Conservation (phyloP, 2,113 vertebrate species). For the Hippocampus zosterae region DNA sequence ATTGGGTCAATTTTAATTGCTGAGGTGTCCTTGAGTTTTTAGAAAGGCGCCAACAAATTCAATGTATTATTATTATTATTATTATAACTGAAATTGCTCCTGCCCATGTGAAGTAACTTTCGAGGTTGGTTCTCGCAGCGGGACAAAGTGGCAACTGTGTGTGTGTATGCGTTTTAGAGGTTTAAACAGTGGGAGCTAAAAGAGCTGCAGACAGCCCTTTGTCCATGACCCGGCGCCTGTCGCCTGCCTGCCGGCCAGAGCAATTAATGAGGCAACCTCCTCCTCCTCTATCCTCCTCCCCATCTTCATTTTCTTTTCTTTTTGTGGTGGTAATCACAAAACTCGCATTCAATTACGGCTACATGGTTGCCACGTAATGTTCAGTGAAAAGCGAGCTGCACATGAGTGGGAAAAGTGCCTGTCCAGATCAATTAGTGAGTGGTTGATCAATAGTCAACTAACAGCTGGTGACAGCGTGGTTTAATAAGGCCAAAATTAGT, state of each 20-base stretch:
- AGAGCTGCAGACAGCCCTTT: slow-evolving; percentile 78
- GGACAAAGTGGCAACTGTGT: slow-evolving; percentile 22
- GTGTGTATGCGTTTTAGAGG: slow-evolving; percentile 33
- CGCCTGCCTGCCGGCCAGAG: slow-evolving; percentile 77
- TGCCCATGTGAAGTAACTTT: slow-evolving; percentile 8
- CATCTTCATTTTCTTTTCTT: slow-evolving; percentile 58
- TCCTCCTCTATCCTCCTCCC: slow-evolving; percentile 4
- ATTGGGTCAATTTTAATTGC: too few relatives aligned
- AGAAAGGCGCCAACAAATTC: too few relatives aligned
- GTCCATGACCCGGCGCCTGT: slow-evolving; percentile 76
- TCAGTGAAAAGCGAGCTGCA: slow-evolving; percentile 73
- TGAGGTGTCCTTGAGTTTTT: too few relatives aligned
- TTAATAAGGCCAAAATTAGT: slow-evolving; percentile 69
- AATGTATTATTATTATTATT: too few relatives aligned
- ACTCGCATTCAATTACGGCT: slow-evolving; percentile 69
- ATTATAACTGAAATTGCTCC: background rate
- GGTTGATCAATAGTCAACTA: slow-evolving; percentile 70
- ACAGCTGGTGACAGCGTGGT: slow-evolving; percentile 61
- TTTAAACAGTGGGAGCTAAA: slow-evolving; percentile 67
- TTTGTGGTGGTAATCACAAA: slow-evolving; percentile 70
- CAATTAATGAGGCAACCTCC: slow-evolving; percentile 73
- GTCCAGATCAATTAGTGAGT: slow-evolving; percentile 72
- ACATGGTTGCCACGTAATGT: slow-evolving; percentile 74
- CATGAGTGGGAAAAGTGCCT: slow-evolving; percentile 62
- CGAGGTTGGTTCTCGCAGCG: background rate